phyloP scores from a whole-genome alignment of 2,888 invertebrate genomes.

The Archaeoteleia sp. region DNA sequence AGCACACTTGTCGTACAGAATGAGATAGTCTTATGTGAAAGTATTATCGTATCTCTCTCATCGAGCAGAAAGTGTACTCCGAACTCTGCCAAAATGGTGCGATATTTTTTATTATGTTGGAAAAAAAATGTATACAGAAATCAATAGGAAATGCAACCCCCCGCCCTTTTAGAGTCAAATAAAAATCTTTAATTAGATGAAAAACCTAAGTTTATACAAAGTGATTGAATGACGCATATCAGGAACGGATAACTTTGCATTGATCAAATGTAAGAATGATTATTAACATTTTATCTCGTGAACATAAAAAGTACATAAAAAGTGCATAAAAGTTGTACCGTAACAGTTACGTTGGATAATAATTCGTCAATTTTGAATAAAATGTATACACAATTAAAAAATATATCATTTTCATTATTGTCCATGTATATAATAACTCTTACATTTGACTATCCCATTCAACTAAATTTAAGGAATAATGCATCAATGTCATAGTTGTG shows the following conservation, averaged over 20 bases:
- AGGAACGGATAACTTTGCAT: conserved; percentile 39
- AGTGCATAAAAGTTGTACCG: not conserved
- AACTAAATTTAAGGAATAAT: conserved; percentile 21
- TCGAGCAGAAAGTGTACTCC: too few species aligned
- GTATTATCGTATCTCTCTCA: too few species aligned
- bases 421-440: conserved; percentile 31
- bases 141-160: too few species aligned
- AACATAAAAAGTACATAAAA: not conserved
- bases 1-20: too few species aligned
- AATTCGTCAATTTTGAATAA: not conserved
- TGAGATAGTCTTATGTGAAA: too few species aligned
- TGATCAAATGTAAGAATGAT: conserved; percentile 42
- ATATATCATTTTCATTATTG: conserved; percentile 13
- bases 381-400: not conserved
- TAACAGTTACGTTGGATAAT: conserved; percentile 2
- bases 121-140: too few species aligned
- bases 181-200: not conserved
- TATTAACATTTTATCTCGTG: not conserved
- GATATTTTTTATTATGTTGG: too few species aligned
- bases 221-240: conserved; percentile 42
- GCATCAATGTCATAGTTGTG: too few species aligned
- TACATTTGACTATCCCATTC: conserved; percentile 43
- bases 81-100: too few species aligned
- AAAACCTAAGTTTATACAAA: conserved; percentile 21
- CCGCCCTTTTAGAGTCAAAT: too few species aligned